Conservation (phyloP, 2,113 vertebrate genomes). For the Pyxicephalus adspersus region DNA sequence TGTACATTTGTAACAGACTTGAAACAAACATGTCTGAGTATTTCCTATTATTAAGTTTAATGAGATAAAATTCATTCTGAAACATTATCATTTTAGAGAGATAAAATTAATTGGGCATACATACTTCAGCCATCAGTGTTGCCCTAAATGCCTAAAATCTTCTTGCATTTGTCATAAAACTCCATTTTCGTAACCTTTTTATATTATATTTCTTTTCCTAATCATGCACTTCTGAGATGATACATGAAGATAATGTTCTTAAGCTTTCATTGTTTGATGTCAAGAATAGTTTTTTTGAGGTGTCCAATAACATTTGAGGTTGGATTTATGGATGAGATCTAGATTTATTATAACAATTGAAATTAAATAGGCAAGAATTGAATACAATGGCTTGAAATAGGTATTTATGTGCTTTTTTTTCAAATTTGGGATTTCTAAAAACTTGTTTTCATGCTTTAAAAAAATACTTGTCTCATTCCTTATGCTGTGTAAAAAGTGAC, state of each 20-base stretch:
- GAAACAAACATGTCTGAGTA: slow-evolving; percentile 3
- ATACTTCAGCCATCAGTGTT: neutral
- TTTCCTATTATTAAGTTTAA: slow-evolving; percentile 8
- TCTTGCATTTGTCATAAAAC: slow-evolving; percentile 9
- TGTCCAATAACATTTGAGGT: slow-evolving; percentile 11
- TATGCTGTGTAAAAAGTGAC: no score
- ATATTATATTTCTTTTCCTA: neutral
- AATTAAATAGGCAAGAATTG: no score
- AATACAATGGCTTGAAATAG: no score
- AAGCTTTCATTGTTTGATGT: neutral
- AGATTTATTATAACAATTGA: neutral
- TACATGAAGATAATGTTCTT: slow-evolving; percentile 16
- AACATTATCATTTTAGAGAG: slow-evolving; percentile 35
- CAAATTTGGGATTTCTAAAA: no score
- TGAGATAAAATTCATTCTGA: slow-evolving; percentile 26
- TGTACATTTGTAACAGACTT: neutral
- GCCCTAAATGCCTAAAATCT: neutral
- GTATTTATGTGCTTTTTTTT: no score
- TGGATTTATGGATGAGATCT: neutral
- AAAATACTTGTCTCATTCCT: no score
- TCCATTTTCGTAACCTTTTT: slow-evolving; percentile 22
- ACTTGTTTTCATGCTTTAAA: no score
- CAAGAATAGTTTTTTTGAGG: slow-evolving; percentile 3
- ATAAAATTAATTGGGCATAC: slow-evolving; percentile 28
- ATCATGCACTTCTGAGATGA: neutral